Evolutionary conservation across 30 jellyfish, hydroid and myxozoan genomes (phyloP), one percentile per base, ranked within the genome.

Genomic region (Hydractinia echinata): DNA sequence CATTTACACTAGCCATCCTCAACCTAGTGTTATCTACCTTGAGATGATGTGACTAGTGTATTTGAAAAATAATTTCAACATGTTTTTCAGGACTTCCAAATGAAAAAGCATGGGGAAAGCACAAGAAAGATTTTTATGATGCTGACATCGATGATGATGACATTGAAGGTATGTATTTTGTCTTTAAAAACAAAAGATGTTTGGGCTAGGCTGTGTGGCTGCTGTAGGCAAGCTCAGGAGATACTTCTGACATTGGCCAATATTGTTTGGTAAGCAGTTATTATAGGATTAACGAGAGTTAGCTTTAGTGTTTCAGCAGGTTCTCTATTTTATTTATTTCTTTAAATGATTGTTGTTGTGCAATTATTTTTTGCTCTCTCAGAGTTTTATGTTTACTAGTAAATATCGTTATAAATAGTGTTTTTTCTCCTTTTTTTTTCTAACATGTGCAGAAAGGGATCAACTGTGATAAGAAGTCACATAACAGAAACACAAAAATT

Each of bases 91-190:
- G 88, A 13, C 69, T 87, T 7, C 95, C 96, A 68, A 91, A 79
- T 67, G 86, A 81, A 15, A 88, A 93, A 66, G 99, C 99, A 20
- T 93, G 99, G 99, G 99, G 99, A 20, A 93, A 86, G 72, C 84
- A 79, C 80, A 93, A 88, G 79, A 93, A 85, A 55, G 88, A 62
- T 15, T 93, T 77, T 79, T 93, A 93, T 76, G 95, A 88, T 67
- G 55, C 96, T 44, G 95, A 93, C 68, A 62, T 93, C 44, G 73
- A 76, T 19, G 99, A 93, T 71, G 96, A 81, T 10, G 96, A 87
- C 72, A 79, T 89, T 15, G 64, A 79, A 66, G 97, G 97, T 90
- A 50, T 20, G 88, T 68, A 68, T 11, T 11, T 15, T 68, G 15
- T 68, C 21, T 58, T 30, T 3, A 58, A 16, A 58, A 58, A 58